Conservation (phyloP, 2,888 invertebrate species). For the Scaeva pyrastri region DNA sequence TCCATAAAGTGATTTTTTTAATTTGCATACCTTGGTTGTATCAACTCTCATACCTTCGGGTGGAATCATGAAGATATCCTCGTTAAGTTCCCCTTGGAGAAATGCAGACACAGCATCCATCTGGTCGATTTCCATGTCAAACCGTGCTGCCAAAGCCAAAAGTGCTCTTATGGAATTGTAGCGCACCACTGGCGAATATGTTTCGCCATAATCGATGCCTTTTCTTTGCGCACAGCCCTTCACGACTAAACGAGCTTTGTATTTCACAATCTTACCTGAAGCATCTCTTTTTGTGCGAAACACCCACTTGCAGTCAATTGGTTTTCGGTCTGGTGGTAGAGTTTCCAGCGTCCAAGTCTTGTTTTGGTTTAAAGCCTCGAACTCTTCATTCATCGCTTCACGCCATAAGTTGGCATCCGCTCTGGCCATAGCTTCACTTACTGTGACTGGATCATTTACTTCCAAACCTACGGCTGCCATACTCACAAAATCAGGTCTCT, state of each 20-base stretch:
- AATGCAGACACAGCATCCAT: constrained; percentile 24
- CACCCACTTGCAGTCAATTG: too few species aligned
- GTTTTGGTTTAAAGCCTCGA: too few species aligned
- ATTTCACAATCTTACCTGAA: too few species aligned
- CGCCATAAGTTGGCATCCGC: constrained; percentile 44
- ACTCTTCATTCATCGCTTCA: constrained; percentile 44
- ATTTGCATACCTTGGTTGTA: constrained; percentile 14
- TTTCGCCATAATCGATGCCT: too few species aligned
- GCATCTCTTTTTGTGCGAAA: too few species aligned
- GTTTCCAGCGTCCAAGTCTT: too few species aligned
- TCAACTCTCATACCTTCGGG: constrained; percentile 1
- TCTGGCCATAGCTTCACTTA: constrained; percentile 56
- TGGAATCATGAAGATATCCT: background rate
- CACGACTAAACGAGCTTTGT: too few species aligned
- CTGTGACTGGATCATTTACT: constrained; percentile 52
- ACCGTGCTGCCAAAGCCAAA: constrained; percentile 33
- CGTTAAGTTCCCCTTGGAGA: background rate
- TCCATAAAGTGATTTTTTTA: too few species aligned
- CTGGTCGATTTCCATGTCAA: constrained; percentile 22
- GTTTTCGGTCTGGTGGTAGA: too few species aligned
- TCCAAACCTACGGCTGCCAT: constrained; percentile 3
- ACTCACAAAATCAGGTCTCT: too few species aligned
- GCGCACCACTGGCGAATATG: constrained; percentile 28
- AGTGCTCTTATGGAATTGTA: constrained; percentile 19
- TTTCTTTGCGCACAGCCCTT: too few species aligned